These are phyloP conservation scores for Actenoides hombroni DNA, from an alignment of 2,113 vertebrate genomes.

Conservation along the genomic window DNA sequence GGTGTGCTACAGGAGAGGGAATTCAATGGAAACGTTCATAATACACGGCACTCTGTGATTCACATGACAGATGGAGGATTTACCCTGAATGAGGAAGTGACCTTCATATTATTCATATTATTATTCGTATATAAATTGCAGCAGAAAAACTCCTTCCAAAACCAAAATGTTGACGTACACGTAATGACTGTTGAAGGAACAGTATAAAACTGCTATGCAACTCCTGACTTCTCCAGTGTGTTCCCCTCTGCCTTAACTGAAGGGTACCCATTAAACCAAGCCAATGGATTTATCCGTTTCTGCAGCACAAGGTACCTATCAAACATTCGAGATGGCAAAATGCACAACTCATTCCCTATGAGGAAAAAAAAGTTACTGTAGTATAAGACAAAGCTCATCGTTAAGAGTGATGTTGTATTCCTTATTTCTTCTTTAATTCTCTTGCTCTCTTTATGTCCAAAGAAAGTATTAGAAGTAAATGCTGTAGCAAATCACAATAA, in stretches of 20 bases:
- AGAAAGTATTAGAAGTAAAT: not conserved
- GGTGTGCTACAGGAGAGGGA: not conserved
- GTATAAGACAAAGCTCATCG: not conserved
- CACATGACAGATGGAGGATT: not conserved
- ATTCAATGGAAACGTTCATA: not conserved
- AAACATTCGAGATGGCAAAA: not conserved
- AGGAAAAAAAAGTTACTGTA: fast-evolving
- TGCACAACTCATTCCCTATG: not conserved
- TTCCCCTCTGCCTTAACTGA: not conserved
- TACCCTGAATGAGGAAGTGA: not conserved
- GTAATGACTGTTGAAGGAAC: not conserved
- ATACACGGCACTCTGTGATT: not conserved
- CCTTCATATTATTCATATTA: not conserved
- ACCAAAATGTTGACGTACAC: not conserved
- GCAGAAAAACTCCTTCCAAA: not conserved
- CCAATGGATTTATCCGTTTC: not conserved
- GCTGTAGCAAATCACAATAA: not conserved
- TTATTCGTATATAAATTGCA: not conserved
- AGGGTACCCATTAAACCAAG: not conserved
- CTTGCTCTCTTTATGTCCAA: not conserved
- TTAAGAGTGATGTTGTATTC: not conserved
- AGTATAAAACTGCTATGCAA: not conserved
- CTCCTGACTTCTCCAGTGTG: not conserved
- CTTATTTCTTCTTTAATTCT: not conserved
- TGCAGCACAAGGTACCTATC: not conserved